phyloP scores from a whole-genome alignment of 2,113 vertebrate species.

The Brachionichthys hirsutus region DNA sequence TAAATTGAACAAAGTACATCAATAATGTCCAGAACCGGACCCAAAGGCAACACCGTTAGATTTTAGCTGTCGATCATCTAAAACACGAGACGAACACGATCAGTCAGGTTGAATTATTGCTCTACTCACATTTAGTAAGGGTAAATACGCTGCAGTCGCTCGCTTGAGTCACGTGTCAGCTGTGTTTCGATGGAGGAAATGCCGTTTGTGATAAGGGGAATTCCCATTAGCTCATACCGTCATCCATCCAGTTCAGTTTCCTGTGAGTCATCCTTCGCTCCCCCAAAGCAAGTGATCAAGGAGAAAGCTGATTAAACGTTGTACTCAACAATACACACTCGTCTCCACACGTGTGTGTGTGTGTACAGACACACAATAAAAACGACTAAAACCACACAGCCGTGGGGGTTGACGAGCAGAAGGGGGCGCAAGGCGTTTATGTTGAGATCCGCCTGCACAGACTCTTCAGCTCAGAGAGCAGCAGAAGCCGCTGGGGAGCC shows the following conservation, averaged over 20 bases:
- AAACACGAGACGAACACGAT: too few relatives aligned
- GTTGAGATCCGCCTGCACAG: constrained; percentile 59
- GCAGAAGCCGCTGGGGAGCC: constrained; percentile 55
- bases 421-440: constrained; percentile 5
- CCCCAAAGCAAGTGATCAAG: constrained; percentile 29
- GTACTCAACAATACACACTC: constrained; percentile 15
- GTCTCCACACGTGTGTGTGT: background rate
- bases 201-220: constrained; percentile 40
- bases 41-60: too few relatives aligned
- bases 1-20: too few relatives aligned
- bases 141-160: too few relatives aligned
- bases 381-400: constrained; percentile 35
- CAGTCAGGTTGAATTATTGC: background rate
- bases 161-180: too few relatives aligned
- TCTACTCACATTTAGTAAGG: too few relatives aligned
- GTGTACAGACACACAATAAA: too few relatives aligned
- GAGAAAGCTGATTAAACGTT: constrained; percentile 29
- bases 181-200: constrained; percentile 38
- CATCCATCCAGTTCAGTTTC: constrained; percentile 40
- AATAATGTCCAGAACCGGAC: too few relatives aligned
- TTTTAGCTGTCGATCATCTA: too few relatives aligned
- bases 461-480: constrained; percentile 34
- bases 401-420: constrained; percentile 7
- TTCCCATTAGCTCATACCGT: constrained; percentile 44
- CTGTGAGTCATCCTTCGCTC: constrained; percentile 25